Conservation (phyloP, 2,888 invertebrate species). For the Argyra leucocephala region DNA sequence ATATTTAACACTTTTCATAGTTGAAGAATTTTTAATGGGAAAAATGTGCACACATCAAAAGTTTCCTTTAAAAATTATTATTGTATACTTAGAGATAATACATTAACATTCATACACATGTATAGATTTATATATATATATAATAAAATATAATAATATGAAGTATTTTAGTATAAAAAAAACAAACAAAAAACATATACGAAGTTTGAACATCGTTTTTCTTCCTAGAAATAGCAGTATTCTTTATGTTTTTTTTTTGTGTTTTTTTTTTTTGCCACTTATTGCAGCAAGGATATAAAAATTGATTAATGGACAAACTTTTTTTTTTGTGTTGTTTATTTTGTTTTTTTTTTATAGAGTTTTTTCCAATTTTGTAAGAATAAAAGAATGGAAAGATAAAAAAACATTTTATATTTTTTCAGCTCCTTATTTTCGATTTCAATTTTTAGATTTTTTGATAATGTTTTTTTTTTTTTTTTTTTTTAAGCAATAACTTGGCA, state of each 20-base stretch:
- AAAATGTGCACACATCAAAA: constrained; percentile 3
- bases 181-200: too few species aligned
- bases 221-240: too few species aligned
- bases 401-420: neutral
- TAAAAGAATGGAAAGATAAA: neutral
- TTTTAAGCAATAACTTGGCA: neutral
- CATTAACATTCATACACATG: too few species aligned
- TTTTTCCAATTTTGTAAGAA: neutral
- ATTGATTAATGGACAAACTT: constrained; percentile 6
- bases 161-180: too few species aligned
- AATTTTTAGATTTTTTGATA: neutral
- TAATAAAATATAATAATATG: too few species aligned
- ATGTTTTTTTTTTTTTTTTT: neutral
- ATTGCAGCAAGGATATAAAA: constrained; percentile 3
- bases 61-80: neutral
- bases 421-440: neutral
- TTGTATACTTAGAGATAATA: too few species aligned
- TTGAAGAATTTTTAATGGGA: neutral
- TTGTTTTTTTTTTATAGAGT: too few species aligned
- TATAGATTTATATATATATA: too few species aligned
- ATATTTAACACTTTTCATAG: neutral
- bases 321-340: too few species aligned
- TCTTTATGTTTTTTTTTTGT: too few species aligned
- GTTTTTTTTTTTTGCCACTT: neutral
- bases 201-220: too few species aligned